Conservation (phyloP, 2,113 vertebrate genomes). For the Perca fluviatilis region DNA sequence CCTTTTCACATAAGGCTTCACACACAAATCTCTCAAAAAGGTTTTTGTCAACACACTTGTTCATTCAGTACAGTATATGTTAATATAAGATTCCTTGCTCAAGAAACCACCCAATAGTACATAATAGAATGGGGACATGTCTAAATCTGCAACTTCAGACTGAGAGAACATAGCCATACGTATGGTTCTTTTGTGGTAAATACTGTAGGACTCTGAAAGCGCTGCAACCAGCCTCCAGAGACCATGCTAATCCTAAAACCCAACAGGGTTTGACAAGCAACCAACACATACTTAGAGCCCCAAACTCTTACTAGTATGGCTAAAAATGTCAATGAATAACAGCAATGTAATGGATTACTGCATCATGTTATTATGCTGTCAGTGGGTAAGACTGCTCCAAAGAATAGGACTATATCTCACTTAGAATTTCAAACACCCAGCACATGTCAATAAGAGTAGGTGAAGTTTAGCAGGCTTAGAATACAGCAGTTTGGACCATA, state of each 20-base stretch:
- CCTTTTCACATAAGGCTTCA: neutral
- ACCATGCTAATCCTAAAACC: constrained; percentile 8
- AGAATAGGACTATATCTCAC: constrained; percentile 7
- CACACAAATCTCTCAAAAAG: neutral
- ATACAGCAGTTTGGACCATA: neutral
- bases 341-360: constrained; percentile 47
- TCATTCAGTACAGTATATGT: neutral
- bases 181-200: constrained; percentile 6
- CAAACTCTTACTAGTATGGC: neutral
- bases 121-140: too few relatives aligned
- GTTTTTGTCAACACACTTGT: neutral
- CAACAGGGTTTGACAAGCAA: constrained; percentile 26
- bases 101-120: neutral
- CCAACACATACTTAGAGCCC: constrained; percentile 5
- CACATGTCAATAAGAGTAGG: neutral
- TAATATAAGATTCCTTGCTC: neutral
- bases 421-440: constrained; percentile 19
- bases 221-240: neutral
- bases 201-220: too few relatives aligned
- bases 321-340: constrained; percentile 42
- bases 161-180: neutral
- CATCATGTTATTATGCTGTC: constrained; percentile 37
- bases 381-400: neutral
- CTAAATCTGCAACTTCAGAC: neutral
- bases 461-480: neutral